Base-by-base conservation (phyloP, 2,797 vertebrate genomes). In the Coregonus suidteri region DNA sequence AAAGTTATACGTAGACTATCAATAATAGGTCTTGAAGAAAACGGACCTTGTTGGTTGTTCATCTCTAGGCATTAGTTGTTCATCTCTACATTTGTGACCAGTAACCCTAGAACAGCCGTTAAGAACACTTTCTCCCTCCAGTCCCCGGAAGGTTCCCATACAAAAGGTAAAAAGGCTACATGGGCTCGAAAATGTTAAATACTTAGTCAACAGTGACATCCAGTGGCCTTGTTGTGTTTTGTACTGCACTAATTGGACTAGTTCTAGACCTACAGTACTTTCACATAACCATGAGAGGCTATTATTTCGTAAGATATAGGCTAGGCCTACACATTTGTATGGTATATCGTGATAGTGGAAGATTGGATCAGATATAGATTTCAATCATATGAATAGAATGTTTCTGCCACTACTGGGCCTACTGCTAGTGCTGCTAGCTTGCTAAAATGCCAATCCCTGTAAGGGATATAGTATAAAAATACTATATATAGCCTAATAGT, bases 161-260 rank as follows among this genome's bases (percentile, higher is more conserved):
- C 37, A 9, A 47, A 47, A 18, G 1, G 4, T 9, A 20, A 65
- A 35, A 34, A 30, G 4, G 18, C 41, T 13, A 3, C 9, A 47
- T 13, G 9, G 9, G 41, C 9, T 13, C 41, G 41, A 47, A 47
- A 47, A 47, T 11, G 9, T 75, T 11, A 75, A 75, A 64, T 51
- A 2, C 52, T 47, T 75, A 82, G 65, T 37, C 41, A 71, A 80
- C 20, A 85, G 82, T 73, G 85, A 82, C 85, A 81, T 83, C 84
- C 83, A 82, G 84, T 82, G 87, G 69, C 13, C 71, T 75, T 77
- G 53, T 18, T 47, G 7, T 70, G 68, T 15, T 1, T 68, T 68
- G 65, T 67, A 67, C 20, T 14, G 31, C 65, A 35, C 65, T 67
- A 67, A 67, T 16, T 67, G 20, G 31, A 31, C 25, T 4, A 15